phyloP scores from a whole-genome alignment of 1,140 invertebrate species.

The Drosophila persimilis region DNA sequence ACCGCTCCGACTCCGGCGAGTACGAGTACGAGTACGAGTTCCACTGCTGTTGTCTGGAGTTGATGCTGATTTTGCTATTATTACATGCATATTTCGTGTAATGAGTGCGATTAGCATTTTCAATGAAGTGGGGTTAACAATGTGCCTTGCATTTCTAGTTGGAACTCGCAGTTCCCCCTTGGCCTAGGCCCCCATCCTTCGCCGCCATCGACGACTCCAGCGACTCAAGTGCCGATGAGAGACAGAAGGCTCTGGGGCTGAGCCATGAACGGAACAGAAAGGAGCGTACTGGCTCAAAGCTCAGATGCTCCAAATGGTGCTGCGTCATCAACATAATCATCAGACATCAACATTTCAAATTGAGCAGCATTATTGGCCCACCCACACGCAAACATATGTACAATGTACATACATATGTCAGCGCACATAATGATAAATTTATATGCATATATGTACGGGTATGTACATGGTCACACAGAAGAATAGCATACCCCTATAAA shows the following conservation, averaged over 20 bases:
- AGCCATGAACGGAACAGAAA: background rate
- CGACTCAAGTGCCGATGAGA: background rate
- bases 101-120: constrained; percentile 80
- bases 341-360: constrained; percentile 73
- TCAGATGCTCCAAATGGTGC: constrained; percentile 39
- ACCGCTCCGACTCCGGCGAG: too few relatives aligned
- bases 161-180: background rate
- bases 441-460: background rate
- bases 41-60: constrained; percentile 18
- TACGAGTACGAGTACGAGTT: background rate
- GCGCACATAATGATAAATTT: constrained; percentile 1
- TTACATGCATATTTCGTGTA: constrained; percentile 81
- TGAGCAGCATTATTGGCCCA: constrained; percentile 65
- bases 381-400: background rate
- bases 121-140: constrained; percentile 79
- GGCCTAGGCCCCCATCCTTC: background rate
- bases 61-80: constrained; percentile 75
- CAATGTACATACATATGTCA: too few relatives aligned
- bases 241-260: constrained; percentile 13
- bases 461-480: background rate
- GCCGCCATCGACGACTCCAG: constrained; percentile 4
- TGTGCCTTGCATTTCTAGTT: constrained; percentile 73
- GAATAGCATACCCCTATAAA: constrained; percentile 22
- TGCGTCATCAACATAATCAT: constrained; percentile 76
- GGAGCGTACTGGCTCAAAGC: background rate